Percentiles rank a stretch among this genome's conserved stretches.
These are phyloP conservation scores for Cephus spinipes DNA, from an alignment of 2,888 invertebrate genomes.

Conservation along the genomic window DNA sequence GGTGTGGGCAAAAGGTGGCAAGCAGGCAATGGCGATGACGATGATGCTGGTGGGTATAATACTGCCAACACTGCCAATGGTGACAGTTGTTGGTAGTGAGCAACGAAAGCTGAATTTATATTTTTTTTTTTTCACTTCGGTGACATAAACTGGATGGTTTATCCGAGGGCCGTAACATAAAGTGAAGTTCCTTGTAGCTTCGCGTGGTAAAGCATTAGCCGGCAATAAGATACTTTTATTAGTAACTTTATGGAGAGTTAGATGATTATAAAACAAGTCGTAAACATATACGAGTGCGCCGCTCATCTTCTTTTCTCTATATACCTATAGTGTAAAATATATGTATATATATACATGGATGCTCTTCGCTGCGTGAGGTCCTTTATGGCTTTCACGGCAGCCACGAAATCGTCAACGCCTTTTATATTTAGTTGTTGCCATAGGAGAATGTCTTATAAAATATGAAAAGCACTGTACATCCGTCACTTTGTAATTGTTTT, in stretches of 20 bases:
- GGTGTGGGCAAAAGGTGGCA: constrained; percentile 4
- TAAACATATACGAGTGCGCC: constrained; percentile 20
- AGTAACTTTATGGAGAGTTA: constrained; percentile 26
- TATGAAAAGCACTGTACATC: neutral
- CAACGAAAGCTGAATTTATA: neutral
- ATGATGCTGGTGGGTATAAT: neutral
- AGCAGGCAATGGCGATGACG: neutral
- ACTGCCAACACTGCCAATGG: neutral
- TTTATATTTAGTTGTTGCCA: neutral
- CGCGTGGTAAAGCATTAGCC: constrained; percentile 26
- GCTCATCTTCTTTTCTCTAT: neutral
- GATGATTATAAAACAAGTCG: constrained; percentile 35
- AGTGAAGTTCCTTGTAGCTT: constrained; percentile 26
- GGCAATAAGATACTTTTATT: constrained; percentile 27
- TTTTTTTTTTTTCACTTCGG: neutral
- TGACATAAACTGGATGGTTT: constrained; percentile 22
- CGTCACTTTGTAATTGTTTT: neutral
- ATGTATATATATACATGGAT: neutral
- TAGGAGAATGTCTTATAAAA: neutral
- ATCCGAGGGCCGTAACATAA: constrained; percentile 19
- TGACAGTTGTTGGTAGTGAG: neutral
- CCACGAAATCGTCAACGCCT: constrained; percentile 8
- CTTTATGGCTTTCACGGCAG: neutral
- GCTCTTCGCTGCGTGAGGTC: constrained; percentile 3
- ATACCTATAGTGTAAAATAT: neutral